Conservation (phyloP, 2,888 invertebrate genomes). For the Harpalus rufipes region DNA sequence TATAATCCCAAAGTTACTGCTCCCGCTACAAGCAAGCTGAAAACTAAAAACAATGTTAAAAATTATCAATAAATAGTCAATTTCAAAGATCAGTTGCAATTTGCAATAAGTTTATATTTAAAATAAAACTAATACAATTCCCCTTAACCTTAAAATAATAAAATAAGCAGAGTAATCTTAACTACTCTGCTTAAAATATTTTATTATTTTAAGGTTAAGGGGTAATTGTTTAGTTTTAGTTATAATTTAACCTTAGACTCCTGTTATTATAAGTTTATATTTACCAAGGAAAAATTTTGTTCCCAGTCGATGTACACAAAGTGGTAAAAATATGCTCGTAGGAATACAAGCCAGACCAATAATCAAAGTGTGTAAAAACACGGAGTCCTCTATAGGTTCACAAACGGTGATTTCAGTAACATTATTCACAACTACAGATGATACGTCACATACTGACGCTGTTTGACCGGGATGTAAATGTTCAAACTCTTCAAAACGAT, state of each 20-base stretch:
- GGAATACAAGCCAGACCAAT: conserved; percentile 90
- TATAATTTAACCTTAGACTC: too few relatives aligned
- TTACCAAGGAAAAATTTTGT: conserved; percentile 90
- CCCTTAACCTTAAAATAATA: too few relatives aligned
- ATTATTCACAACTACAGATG: conserved; percentile 79
- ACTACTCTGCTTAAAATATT: too few relatives aligned
- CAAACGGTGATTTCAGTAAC: conserved; percentile 78
- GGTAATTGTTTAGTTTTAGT: too few relatives aligned
- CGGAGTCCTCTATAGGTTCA: conserved; percentile 82
- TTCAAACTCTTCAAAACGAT: conserved; percentile 89
- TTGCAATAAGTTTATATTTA: conserved; percentile 75
- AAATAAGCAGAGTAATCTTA: too few relatives aligned
- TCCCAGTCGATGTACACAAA: conserved; percentile 88
- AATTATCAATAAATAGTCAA: conserved; percentile 13
- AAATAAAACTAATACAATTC: too few relatives aligned
- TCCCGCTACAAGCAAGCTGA: conserved; percentile 86
- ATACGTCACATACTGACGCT: conserved; percentile 89
- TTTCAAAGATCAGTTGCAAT: background rate
- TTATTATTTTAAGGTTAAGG: too few relatives aligned
- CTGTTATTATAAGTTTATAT: conserved; percentile 70
- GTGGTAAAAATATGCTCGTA: conserved; percentile 87
- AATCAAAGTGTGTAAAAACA: conserved; percentile 88
- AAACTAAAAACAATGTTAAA: conserved; percentile 80
- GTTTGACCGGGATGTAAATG: conserved; percentile 82
- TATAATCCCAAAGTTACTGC: conserved; percentile 87